Conservation (phyloP, 2,888 invertebrate species). For the Brachyopa scutellaris region DNA sequence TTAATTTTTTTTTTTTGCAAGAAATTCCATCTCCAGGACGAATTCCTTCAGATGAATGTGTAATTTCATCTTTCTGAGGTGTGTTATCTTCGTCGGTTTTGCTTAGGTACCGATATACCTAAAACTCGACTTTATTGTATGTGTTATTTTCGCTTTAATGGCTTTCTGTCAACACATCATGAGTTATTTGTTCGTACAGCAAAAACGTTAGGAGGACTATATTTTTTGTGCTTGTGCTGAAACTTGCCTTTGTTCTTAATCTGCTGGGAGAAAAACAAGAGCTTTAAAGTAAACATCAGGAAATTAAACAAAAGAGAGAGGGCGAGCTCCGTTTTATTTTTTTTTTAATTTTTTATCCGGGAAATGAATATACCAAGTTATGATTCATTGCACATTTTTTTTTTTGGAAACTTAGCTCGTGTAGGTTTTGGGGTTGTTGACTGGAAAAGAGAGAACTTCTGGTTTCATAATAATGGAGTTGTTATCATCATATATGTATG, state of each 20-base stretch:
- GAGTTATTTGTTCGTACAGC: slow-evolving; percentile 27
- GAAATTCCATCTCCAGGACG: background rate
- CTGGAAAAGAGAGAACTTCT: background rate
- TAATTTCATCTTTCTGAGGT: slow-evolving; percentile 8
- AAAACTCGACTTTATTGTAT: background rate
- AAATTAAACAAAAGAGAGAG: slow-evolving; percentile 31
- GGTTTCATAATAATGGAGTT: slow-evolving; percentile 41
- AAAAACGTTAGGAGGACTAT: slow-evolving; percentile 10
- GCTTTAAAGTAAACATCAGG: slow-evolving; percentile 36
- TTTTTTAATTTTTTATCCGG: slow-evolving; percentile 8
- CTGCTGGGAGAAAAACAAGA: background rate
- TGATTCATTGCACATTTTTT: slow-evolving; percentile 66
- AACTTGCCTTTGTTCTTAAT: background rate
- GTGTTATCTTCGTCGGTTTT: background rate
- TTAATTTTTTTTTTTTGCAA: background rate
- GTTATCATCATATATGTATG: no score
- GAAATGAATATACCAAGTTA: slow-evolving; percentile 50
- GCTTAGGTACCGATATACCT: no score
- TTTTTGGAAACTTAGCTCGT: slow-evolving; percentile 45
- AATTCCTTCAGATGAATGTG: slow-evolving; percentile 10
- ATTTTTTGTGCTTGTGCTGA: background rate
- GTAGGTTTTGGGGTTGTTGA: background rate
- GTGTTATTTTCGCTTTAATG: slow-evolving; percentile 9
- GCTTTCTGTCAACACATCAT: slow-evolving; percentile 46
- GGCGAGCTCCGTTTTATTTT: background rate